phyloP scores from a whole-genome alignment of 2,113 vertebrate species.

The Pimephales promelas region DNA sequence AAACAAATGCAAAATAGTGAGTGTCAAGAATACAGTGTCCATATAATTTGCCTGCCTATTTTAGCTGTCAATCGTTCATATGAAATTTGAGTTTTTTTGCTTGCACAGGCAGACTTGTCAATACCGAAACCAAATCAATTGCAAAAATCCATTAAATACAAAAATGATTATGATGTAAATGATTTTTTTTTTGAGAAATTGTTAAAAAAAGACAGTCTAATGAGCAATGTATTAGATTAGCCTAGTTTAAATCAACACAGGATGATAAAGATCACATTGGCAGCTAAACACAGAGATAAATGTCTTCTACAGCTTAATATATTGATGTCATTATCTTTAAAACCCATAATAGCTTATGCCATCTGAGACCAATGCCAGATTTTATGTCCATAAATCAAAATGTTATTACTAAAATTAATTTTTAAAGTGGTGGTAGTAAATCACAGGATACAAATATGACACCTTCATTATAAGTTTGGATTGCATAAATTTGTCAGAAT shows the following conservation, averaged over 20 bases:
- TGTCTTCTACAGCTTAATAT: slow-evolving; percentile 24
- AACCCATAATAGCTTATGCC: slow-evolving; percentile 39
- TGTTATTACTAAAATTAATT: slow-evolving; percentile 57
- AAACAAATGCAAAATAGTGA: slow-evolving; percentile 42
- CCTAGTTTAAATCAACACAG: slow-evolving; percentile 20
- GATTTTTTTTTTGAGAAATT: background rate
- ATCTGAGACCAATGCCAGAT: slow-evolving; percentile 44
- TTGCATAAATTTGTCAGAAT: slow-evolving; percentile 59
- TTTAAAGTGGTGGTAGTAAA: slow-evolving; percentile 53
- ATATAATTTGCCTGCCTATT: background rate
- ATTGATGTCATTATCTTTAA: slow-evolving; percentile 38
- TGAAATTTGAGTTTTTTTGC: background rate
- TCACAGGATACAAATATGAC: slow-evolving; percentile 57
- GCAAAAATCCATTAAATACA: background rate
- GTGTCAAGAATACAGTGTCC: background rate
- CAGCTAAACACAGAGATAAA: slow-evolving; percentile 33
- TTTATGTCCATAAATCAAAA: slow-evolving; percentile 56
- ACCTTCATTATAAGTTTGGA: slow-evolving; percentile 63
- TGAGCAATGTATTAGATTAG: slow-evolving; percentile 26
- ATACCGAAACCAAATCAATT: background rate
- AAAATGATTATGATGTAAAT: background rate
- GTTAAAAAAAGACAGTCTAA: slow-evolving; percentile 10
- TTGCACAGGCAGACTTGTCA: background rate
- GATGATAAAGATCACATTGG: slow-evolving; percentile 3
- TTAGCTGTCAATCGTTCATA: background rate